phyloP scores from a whole-genome alignment of 2,113 vertebrate species.

The Pollimyrus isidori region DNA sequence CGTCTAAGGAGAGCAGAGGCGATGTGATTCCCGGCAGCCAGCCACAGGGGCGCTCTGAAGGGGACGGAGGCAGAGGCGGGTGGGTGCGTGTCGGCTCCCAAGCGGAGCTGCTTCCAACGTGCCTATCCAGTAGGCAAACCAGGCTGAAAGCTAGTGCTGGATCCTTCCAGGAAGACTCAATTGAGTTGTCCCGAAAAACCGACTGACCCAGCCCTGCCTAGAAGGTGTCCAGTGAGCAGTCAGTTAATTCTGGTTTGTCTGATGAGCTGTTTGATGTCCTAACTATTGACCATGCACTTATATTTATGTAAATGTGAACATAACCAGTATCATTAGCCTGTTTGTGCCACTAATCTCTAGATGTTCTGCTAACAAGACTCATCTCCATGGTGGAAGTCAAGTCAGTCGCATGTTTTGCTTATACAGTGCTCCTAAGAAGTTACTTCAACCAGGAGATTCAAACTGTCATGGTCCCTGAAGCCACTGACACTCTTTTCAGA shows the following conservation, averaged over 20 bases:
- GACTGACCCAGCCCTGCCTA: constrained; percentile 9
- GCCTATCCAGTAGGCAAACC: constrained; percentile 53
- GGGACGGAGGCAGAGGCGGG: constrained; percentile 24
- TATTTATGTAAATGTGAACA: neutral
- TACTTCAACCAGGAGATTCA: neutral
- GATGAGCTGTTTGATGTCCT: neutral
- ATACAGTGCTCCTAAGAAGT: neutral
- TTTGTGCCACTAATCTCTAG: neutral
- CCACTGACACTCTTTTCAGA: neutral
- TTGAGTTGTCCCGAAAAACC: constrained; percentile 54
- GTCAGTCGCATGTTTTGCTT: neutral
- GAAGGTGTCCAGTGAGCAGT: neutral
- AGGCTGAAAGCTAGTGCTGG: constrained; percentile 45
- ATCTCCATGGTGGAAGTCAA: neutral
- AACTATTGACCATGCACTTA: neutral
- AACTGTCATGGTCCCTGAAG: neutral
- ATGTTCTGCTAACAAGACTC: neutral
- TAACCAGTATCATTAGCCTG: neutral
- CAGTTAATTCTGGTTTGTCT: neutral
- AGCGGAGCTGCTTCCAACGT: constrained; percentile 51
- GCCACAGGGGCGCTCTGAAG: neutral
- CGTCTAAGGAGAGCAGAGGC: neutral
- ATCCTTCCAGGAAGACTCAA: constrained; percentile 61
- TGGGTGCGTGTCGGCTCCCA: constrained; percentile 34
- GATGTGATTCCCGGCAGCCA: neutral